These are phyloP conservation scores for Tetranychus piercei DNA, from an alignment of 2,888 invertebrate species.

Conservation along the genomic window DNA sequence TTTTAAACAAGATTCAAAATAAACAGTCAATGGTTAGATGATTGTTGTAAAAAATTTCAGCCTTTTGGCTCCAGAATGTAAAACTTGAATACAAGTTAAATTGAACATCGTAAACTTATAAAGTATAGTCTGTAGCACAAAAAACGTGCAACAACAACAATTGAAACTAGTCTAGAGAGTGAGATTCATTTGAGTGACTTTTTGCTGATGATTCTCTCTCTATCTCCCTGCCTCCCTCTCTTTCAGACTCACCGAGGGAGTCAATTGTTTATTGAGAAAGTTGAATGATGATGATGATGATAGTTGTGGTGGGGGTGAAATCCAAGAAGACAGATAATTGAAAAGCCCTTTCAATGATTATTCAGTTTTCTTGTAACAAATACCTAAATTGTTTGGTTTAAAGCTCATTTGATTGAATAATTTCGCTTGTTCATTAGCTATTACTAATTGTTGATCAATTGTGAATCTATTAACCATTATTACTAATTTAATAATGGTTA, in stretches of 20 bases:
- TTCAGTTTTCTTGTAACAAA: no score
- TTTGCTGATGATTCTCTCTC: not conserved
- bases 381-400: no score
- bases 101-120: not conserved
- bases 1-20: no score
- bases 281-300: not conserved
- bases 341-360: not conserved
- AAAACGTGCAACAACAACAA: not conserved
- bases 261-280: not conserved
- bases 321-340: not conserved
- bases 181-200: slow-evolving; percentile 1
- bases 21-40: no score
- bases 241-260: not conserved
- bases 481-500: no score
- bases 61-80: no score
- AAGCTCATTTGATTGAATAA: no score
- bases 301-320: not conserved
- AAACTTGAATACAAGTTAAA: not conserved
- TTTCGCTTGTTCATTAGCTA: no score
- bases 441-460: no score
- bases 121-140: not conserved
- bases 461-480: no score
- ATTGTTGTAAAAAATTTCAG: no score
- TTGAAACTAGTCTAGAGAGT: not conserved
- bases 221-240: not conserved